Base-by-base conservation (phyloP, 2,113 vertebrate genomes). In the Nerophis lumbriciformis region DNA sequence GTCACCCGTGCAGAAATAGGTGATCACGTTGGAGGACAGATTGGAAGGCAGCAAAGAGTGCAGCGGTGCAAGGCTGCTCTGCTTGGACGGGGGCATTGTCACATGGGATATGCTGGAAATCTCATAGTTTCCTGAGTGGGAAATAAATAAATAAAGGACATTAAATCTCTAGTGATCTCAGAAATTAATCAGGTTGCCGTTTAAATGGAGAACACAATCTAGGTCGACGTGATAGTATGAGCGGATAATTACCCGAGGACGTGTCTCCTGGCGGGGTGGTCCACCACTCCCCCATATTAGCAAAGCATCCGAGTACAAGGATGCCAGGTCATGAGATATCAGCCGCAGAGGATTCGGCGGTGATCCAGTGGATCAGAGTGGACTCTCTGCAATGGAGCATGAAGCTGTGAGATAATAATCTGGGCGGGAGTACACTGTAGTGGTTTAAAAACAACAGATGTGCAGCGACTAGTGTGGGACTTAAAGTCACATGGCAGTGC, bases 221-320 rank as follows among this genome's bases (percentile, higher is more conserved):
- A 65, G 80, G 84, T 70, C 81, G 80, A 55, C 61, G 2, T 11
- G 37, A n/a, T 2, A 19, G 48, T 8, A n/a, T 9, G 28, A 8
- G 42, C 14, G 51, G 45, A 70, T 16, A 72, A 15, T 85, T 93
- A 98, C 94, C 96, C 82, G 91, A 59, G 68, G 86, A 90, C 51
- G 90, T 85, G 78, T 90, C 88, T 53, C 88, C 86, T 88, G 93
- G 92, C 88, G 85, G 85, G 73, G 89, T 59, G 61, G 90, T 89
- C 90, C 89, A 93, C 94, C 91, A 92, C 85, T 98, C 95, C 88
- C 92, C 94, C 94, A 96, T 97, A 90, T 94, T 92, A 92, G 79
- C 78, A 48, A 68, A 81, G 68, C 83, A 82, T 85, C 78, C 82
- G 81, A 73, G 67, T 68, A 85, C 76, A 65, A 80, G 80, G 85